Percentiles rank a stretch among this genome's conserved stretches.
These are phyloP conservation scores for Mungos mungo DNA, from an alignment of 2,113 vertebrate genomes.

Conservation along the genomic window DNA sequence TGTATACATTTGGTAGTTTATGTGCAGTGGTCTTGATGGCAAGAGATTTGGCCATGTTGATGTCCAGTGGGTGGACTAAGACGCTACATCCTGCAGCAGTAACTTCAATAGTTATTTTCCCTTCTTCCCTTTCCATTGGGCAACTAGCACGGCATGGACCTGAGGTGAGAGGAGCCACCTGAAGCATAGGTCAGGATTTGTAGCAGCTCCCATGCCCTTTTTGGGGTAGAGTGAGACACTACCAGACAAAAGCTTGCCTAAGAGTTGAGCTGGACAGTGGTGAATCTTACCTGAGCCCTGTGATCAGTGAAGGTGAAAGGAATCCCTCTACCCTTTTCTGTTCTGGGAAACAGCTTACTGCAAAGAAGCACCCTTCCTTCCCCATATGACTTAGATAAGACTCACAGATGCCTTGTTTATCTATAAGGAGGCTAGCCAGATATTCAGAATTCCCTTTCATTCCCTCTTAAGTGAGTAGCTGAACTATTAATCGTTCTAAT, in stretches of 20 bases:
- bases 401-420: background rate
- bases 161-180: background rate
- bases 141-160: background rate
- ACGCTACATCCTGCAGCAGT: background rate
- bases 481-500: background rate
- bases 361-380: background rate
- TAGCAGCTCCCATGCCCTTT: background rate
- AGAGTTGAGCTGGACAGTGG: background rate
- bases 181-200: background rate
- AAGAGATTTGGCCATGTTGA: too few species aligned
- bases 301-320: background rate
- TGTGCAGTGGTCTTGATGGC: background rate
- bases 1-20: background rate
- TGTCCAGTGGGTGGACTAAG: rapidly evolving
- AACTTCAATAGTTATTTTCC: background rate
- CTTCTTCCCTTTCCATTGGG: background rate
- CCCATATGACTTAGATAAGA: background rate
- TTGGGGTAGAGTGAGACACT: background rate
- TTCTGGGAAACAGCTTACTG: background rate
- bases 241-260: background rate
- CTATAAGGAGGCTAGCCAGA: background rate
- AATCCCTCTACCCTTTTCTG: background rate
- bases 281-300: background rate
- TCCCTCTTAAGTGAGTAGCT: background rate
- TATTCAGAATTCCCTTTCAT: background rate